Evolutionary conservation across 2,797 vertebrate species (phyloP), one percentile per base, ranked within the genome.

Genomic region (Vireo griseus): DNA sequence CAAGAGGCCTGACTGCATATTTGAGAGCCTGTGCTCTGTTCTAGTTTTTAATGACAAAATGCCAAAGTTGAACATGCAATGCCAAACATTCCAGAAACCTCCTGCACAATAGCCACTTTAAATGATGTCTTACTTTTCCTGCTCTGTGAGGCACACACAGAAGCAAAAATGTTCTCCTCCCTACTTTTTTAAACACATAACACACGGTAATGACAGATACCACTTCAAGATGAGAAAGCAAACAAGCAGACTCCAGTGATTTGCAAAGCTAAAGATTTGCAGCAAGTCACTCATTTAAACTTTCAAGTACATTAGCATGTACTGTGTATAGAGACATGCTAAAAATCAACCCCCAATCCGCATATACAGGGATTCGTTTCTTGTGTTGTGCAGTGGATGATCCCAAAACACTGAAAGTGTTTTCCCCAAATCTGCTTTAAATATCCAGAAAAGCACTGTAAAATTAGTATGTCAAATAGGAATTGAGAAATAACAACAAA

Each of bases 41-140:
- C 71, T 62, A 92, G 51, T 47, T 95, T 79, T 93, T 71, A 54
- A 95, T 90, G 92, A 96, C 79, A 95, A 92, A 95, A 92, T 84
- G 94, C 93, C 86, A 78, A 88, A 92, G 33, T 93, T 61, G 73
- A 94, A 91, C 66, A 75, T 29, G 44, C 65, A 92, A 55, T 78
- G 94, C 75, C 94, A 96, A 86, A 81, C 85, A 96, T 92, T 94
- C 91, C 89, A 96, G 89, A 92, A 94, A 73, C 16, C 50, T 92
- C 44, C 76, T 52, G 69, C 62, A 95, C 72, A 88, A 94, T 18
- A 90, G 94, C 62, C 11, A 9, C 86, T 95, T 59, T 59, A 80
- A 95, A 86, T 48, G 71, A 96, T 84, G 63, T 84, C 91, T 96
- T 79, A 79, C 65, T 96, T 92, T 66, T 92, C 84, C 68, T 73